Evolutionary conservation across 2,113 vertebrate genomes (phyloP).

Genomic region (Carollia perspicillata): DNA sequence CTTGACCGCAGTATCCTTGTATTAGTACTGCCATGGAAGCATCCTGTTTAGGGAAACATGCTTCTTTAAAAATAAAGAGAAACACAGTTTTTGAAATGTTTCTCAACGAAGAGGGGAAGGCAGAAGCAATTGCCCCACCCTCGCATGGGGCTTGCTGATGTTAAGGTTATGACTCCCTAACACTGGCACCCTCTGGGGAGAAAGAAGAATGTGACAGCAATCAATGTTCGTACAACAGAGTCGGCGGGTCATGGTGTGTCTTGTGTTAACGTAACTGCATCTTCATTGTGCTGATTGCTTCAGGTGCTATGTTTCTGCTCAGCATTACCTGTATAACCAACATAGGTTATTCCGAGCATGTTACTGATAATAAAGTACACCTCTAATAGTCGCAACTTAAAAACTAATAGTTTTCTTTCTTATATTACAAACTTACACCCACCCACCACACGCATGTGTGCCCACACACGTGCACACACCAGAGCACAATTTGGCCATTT

Average conservation of each 20-base stretch:
- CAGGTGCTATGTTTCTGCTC: background rate
- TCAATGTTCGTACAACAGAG: background rate
- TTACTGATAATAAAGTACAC: background rate
- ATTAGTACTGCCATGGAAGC: background rate
- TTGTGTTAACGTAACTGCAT: background rate
- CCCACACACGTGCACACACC: too few species aligned
- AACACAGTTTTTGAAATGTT: background rate
- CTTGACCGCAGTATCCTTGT: background rate
- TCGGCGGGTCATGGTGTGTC: fast-evolving
- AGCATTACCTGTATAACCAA: background rate
- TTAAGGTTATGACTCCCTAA: background rate
- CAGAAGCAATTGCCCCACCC: background rate
- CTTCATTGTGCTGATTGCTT: background rate
- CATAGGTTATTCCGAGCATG: background rate
- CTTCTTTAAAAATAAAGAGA: background rate
- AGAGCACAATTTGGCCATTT: background rate
- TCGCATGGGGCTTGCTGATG: background rate
- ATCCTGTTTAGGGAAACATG: background rate
- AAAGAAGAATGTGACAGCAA: background rate
- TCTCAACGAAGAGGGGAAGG: background rate
- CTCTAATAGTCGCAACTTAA: background rate
- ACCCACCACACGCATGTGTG: too few species aligned
- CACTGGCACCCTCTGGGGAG: background rate
- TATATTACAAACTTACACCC: background rate
- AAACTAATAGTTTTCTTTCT: background rate